phyloP scores from a whole-genome alignment of 2,113 vertebrate genomes.

The Burhinus bistriatus region DNA sequence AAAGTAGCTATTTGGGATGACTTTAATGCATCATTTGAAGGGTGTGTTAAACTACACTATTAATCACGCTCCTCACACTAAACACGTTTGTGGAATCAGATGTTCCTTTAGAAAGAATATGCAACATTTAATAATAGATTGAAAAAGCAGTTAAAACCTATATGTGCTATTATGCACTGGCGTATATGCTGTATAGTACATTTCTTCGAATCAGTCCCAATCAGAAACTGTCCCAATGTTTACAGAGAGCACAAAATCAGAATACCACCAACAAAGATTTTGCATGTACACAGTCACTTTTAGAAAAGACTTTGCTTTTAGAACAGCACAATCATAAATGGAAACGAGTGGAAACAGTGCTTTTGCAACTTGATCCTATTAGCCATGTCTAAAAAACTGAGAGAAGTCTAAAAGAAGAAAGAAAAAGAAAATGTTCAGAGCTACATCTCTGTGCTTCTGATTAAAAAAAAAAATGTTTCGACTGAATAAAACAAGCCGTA shows the following conservation, averaged over 20 bases:
- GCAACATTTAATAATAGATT: neutral
- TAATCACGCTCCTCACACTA: neutral
- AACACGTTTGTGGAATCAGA: neutral
- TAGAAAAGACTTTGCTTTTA: neutral
- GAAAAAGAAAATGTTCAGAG: neutral
- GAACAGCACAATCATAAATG: neutral
- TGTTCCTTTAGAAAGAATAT: neutral
- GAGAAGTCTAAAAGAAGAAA: neutral
- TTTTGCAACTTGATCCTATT: neutral
- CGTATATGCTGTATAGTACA: neutral
- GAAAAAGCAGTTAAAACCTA: neutral
- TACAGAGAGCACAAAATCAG: neutral
- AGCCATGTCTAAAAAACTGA: neutral
- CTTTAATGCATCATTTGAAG: neutral
- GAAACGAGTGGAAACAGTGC: neutral
- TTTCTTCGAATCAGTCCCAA: neutral
- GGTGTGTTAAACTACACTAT: neutral
- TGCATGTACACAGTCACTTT: neutral
- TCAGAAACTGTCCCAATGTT: neutral
- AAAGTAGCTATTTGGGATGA: neutral
- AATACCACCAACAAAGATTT: neutral
- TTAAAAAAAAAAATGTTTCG: neutral
- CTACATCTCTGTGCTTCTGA: neutral
- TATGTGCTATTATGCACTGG: neutral
- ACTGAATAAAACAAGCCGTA: neutral